Evolutionary conservation across 2,888 invertebrate species (phyloP), one percentile per base, ranked within the genome.

Genomic region (Pandemis cinnamomeana): DNA sequence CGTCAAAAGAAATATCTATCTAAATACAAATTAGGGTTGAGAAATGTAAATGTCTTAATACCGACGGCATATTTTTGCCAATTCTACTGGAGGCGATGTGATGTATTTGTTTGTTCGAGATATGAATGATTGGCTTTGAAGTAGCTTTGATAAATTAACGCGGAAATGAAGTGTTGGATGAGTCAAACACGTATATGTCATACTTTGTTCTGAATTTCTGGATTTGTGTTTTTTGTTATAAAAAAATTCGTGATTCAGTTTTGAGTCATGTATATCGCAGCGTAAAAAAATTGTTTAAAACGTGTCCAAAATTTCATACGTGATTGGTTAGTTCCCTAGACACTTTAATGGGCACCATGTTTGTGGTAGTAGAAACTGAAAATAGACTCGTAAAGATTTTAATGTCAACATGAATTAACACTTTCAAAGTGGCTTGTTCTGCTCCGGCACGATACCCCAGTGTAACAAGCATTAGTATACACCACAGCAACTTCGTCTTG

Each of bases 101-200:
- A 20, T 58, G 4, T 42, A 55, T 64, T 58, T 72, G 20, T 72
- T 62, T 68, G 36, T 20, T 58, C 3, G n/a, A n/a, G 27, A 48
- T n/a, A 53, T 27, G 67, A 62, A 20, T 58, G 11, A 20, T 36
- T 13, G 8, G 20, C 20, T 61, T 61, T 27, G 51, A 51, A 44
- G 7, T 42, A 5, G 11, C 72, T 69, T 69, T 69, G 63, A 69
- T 55, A 20, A 68, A 64, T 72, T 64, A 72, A 55, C n/a, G 27
- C 46, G 55, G 20, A 72, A 66, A 60, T 6, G 58, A 27, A 58
- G 58, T 41, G 48, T 20, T 20, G 20, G 8, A 10, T 46, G 66
- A 48, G 48, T 44, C 27, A 63, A 63, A 55, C 44, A 61, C 41
- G n/a, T 46, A 11, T n/a, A 15, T 55, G 51, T 44, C 46, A 41